These are phyloP conservation scores for Phrixothrix hirtus DNA, from an alignment of 2,888 invertebrate genomes.

Conservation along the genomic window DNA sequence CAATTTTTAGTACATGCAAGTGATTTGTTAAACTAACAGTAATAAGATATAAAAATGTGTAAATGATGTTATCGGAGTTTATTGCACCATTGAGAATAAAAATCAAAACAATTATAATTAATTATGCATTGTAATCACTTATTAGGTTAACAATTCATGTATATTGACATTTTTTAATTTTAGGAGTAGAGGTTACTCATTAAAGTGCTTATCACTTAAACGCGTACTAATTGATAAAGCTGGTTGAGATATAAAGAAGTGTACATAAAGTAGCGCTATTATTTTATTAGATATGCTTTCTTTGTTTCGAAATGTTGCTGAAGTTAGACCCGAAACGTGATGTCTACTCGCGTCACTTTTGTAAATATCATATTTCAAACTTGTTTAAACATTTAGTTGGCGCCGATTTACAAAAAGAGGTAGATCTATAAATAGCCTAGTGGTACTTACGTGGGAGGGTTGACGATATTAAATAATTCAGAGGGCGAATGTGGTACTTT, in stretches of 20 bases:
- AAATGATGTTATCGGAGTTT: too few relatives aligned
- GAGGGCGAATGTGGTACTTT: slow-evolving; percentile 84
- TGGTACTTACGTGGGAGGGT: slow-evolving; percentile 76
- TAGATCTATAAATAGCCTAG: background rate
- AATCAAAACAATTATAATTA: too few relatives aligned
- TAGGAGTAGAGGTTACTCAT: slow-evolving; percentile 1
- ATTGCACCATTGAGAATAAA: too few relatives aligned
- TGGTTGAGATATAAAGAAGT: background rate
- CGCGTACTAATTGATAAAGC: slow-evolving; percentile 1
- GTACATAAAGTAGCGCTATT: background rate
- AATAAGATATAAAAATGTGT: too few relatives aligned
- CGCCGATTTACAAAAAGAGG: background rate
- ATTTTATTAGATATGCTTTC: background rate
- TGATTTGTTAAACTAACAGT: too few relatives aligned
- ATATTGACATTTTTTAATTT: too few relatives aligned
- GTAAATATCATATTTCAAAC: background rate
- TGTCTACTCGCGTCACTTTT: background rate
- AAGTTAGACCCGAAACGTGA: background rate
- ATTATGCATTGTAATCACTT: too few relatives aligned
- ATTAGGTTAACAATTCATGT: too few relatives aligned
- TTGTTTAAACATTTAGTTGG: background rate
- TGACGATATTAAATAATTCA: slow-evolving; percentile 83
- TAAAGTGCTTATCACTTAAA: background rate
- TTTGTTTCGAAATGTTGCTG: background rate
- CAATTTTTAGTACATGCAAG: too few relatives aligned